These are phyloP conservation scores for Caretta caretta DNA, from an alignment of 2,113 vertebrate species.

Conservation along the genomic window DNA sequence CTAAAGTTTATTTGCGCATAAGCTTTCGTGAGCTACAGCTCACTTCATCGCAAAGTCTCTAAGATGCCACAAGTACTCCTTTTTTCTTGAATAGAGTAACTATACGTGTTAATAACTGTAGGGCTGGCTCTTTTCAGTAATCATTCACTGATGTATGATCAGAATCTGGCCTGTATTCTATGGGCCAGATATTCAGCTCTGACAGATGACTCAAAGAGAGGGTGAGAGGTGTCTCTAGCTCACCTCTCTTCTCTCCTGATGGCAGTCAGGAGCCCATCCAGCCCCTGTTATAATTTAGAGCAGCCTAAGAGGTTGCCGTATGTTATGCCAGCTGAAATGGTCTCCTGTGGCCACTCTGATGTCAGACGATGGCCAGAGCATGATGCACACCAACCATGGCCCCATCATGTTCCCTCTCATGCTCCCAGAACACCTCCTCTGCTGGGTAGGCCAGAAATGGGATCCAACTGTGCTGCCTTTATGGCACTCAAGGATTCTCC, in stretches of 20 bases:
- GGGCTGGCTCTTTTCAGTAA: background rate
- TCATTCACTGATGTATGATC: background rate
- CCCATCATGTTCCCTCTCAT: background rate
- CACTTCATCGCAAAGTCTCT: too few relatives aligned
- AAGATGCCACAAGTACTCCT: too few relatives aligned
- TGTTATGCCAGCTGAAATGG: background rate
- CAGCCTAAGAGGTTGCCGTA: background rate
- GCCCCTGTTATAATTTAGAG: background rate
- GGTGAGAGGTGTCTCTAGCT: background rate
- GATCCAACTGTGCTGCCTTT: background rate
- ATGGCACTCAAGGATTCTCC: background rate
- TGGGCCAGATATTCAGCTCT: background rate
- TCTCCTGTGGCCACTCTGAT: fast-evolving
- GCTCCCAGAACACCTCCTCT: background rate
- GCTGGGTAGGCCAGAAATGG: background rate
- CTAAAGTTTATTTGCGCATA: too few relatives aligned
- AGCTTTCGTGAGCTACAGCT: too few relatives aligned
- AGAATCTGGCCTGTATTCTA: background rate
- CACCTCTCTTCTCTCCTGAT: background rate
- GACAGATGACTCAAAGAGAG: background rate
- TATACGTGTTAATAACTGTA: background rate
- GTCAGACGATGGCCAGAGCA: background rate
- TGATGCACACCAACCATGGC: background rate
- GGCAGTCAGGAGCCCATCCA: background rate
- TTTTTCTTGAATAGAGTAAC: background rate